Percentiles rank a stretch among this genome's conserved stretches.
Evolutionary conservation across 2,113 vertebrate genomes (phyloP).

Genomic region (Ciconia boyciana): DNA sequence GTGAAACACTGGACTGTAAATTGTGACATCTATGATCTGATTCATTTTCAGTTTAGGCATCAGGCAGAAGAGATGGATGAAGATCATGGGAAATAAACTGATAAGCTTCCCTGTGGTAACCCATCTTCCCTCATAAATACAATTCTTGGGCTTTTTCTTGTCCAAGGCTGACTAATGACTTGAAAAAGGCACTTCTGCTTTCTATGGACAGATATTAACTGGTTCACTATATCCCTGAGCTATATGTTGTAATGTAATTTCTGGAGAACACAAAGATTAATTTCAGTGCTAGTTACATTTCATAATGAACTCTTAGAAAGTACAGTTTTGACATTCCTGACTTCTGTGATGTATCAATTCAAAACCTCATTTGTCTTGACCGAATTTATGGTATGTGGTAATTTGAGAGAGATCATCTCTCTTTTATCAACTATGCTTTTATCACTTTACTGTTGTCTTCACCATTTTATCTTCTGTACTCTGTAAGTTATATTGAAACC

Average conservation of each 20-base stretch:
- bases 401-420: background rate
- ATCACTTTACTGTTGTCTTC: background rate
- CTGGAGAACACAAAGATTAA: background rate
- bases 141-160: background rate
- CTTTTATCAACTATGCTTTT: background rate
- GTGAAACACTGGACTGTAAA: background rate
- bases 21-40: background rate
- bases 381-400: background rate
- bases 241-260: background rate
- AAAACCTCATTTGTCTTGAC: background rate
- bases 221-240: background rate
- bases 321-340: conserved; percentile 17
- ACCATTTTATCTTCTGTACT: background rate
- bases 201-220: background rate
- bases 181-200: background rate
- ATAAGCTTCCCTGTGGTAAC: background rate
- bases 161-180: background rate
- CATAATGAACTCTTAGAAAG: background rate
- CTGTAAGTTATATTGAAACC: background rate
- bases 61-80: background rate
- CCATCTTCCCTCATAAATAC: background rate
- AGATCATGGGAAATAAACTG: background rate
- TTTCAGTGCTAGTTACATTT: background rate
- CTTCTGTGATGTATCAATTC: background rate
- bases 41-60: background rate